Evolutionary conservation across 2,113 vertebrate genomes (phyloP).

Genomic region (Barnardius zonarius): DNA sequence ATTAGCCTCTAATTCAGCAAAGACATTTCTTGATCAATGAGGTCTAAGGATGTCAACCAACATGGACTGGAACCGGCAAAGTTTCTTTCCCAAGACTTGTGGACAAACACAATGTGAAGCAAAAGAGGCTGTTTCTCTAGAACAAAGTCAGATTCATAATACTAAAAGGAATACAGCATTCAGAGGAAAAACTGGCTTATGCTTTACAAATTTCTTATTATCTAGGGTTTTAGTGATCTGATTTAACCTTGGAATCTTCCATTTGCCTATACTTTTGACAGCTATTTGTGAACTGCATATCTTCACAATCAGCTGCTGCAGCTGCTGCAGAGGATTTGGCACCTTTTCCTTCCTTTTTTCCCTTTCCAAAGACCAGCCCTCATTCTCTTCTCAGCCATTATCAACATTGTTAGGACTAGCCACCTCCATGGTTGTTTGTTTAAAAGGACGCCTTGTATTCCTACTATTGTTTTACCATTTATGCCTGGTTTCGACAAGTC

Average conservation of each 20-base stretch:
- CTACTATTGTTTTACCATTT: not conserved
- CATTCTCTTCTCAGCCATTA: not conserved
- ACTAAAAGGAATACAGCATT: not conserved
- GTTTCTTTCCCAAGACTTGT: not conserved
- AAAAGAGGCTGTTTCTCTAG: not conserved
- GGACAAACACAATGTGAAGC: not conserved
- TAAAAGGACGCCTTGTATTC: not conserved
- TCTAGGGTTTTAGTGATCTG: not conserved
- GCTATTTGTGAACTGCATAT: not conserved
- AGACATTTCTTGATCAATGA: not conserved
- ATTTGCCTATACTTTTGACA: not conserved
- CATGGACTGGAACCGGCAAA: fast-evolving
- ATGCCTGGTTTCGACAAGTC: not conserved
- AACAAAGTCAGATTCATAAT: not conserved
- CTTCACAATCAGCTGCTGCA: not conserved
- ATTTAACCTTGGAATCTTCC: not conserved
- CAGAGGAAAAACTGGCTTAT: not conserved
- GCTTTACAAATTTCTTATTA: not conserved
- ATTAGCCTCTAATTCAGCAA: not conserved
- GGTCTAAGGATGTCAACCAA: not conserved
- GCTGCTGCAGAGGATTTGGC: not conserved
- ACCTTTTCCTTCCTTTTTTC: not conserved
- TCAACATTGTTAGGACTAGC: not conserved
- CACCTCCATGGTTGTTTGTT: not conserved
- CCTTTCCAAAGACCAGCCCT: not conserved